Base-by-base conservation (phyloP, 1,140 invertebrate species). In the Maniola jurtina region DNA sequence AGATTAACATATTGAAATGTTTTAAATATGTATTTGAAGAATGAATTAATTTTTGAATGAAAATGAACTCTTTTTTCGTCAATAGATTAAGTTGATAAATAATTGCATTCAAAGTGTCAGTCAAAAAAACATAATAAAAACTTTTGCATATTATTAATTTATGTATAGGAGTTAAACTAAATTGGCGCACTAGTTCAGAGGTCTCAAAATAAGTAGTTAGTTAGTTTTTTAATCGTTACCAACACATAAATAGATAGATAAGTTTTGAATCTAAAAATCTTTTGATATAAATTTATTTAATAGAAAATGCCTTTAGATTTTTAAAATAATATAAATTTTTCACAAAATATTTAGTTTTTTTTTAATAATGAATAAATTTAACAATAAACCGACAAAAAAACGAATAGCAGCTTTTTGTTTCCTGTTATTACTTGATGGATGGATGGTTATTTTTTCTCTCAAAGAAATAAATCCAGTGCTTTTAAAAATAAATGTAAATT, bases 101-200 rank as follows among this genome's bases (percentile, higher is more conserved):
- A 67, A 75, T 81, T 78, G 72, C 71, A 78, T 82, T 79, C 77
- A 65, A 68, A 84, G 82, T 86, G 80, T 86, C 79, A 79, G 73
- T 57, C 72, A 75, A 68, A 71, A 72, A 76, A 74, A 65, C 73
- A 68, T 60, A 63, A 69, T 66, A 66, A 61, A 64, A 35, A 36
- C 33, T 15, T 45, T 54, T 61, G 45, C 45, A 66, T n/a, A n/a
- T 54, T 61, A 47, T 61, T 45, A n/a, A 42, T 58, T 58, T 64
- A 36, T 64, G 16, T n/a, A 58, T 65, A 57, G n/a, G 42, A 11
- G 33, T 60, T 52, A 25, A 16, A 52, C 15, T 25, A 52, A 52
- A 52, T 52, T 25, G 48, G 48, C 16, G 54, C 54, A 55, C 54
- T 55, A 55, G 54, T 55, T 55, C 54, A 36, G 54, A 55, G 25